Conservation (phyloP, 2,113 vertebrate genomes). For the Theristicus caerulescens region DNA sequence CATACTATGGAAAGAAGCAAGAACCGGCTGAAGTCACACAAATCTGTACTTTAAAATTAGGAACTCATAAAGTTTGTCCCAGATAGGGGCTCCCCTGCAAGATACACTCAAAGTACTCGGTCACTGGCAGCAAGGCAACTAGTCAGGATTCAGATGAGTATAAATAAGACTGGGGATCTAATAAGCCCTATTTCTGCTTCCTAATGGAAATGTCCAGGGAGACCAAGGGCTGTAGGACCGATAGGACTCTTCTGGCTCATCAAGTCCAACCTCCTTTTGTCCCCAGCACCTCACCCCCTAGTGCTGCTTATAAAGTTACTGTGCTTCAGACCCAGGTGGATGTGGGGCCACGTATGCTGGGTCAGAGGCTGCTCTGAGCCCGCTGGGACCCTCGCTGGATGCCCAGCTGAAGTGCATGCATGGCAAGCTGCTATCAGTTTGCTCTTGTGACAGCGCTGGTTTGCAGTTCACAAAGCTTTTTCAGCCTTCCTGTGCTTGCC, state of each 20-base stretch:
- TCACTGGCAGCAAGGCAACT: not conserved
- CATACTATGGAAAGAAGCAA: not conserved
- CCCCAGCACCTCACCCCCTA: no score
- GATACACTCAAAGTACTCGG: not conserved
- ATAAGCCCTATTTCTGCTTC: not conserved
- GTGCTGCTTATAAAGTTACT: not conserved
- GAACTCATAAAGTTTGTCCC: not conserved
- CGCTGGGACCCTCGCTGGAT: rapidly evolving
- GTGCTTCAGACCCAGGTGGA: not conserved
- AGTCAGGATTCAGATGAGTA: not conserved
- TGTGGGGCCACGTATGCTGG: rapidly evolving
- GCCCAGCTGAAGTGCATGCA: not conserved
- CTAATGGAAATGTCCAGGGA: not conserved
- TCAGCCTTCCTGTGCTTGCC: not conserved
- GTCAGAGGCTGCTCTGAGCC: not conserved
- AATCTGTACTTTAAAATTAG: not conserved
- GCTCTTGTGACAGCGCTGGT: not conserved
- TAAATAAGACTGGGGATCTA: not conserved
- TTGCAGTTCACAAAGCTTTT: not conserved
- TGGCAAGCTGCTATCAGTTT: not conserved
- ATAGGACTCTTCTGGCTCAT: not conserved
- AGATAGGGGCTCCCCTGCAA: not conserved
- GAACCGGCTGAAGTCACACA: not conserved
- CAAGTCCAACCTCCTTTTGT: not conserved
- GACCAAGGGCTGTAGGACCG: not conserved